phyloP scores from a whole-genome alignment of 2,797 vertebrate genomes.

The Macroramphosus scolopax region DNA sequence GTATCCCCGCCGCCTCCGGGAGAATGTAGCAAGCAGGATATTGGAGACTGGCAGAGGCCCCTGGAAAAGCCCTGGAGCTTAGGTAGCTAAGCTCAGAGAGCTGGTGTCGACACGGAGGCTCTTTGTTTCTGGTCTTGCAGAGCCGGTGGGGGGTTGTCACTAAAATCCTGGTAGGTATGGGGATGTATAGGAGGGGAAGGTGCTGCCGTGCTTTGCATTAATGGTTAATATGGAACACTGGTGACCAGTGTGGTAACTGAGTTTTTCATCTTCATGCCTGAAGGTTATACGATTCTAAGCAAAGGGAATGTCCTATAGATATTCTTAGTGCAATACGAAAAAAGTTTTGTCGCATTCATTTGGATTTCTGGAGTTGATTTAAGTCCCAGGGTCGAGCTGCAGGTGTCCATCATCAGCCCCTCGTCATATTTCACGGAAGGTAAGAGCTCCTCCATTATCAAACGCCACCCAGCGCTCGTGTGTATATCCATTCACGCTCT shows the following conservation, averaged over 20 bases:
- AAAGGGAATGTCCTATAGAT: no score
- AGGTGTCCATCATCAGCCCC: no score
- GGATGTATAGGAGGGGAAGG: constrained; percentile 16
- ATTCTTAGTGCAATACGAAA: no score
- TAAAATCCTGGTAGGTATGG: constrained; percentile 27
- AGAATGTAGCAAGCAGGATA: constrained; percentile 62
- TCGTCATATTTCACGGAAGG: no score
- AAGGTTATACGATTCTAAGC: not conserved
- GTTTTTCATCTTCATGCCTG: constrained; percentile 1
- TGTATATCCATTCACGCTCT: constrained; percentile 4
- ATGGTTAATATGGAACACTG: constrained; percentile 4
- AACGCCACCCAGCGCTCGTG: not conserved
- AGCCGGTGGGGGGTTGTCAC: constrained; percentile 39
- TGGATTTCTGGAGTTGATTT: no score
- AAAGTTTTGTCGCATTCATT: no score
- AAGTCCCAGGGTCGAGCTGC: no score
- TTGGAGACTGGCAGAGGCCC: constrained; percentile 61
- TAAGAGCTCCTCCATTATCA: no score
- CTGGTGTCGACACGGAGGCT: constrained; percentile 41
- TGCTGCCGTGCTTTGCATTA: not conserved
- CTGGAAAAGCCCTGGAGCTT: constrained; percentile 56
- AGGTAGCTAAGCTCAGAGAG: constrained; percentile 50
- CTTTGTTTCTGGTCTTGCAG: constrained; percentile 50
- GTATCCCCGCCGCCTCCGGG: constrained; percentile 22
- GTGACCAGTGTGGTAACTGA: not conserved